A percentile compares a stretch with the other conserved stretches of the same genome.
Evolutionary conservation across 2,113 vertebrate species (phyloP).

Genomic region (Melanotaenia duboulayi): DNA sequence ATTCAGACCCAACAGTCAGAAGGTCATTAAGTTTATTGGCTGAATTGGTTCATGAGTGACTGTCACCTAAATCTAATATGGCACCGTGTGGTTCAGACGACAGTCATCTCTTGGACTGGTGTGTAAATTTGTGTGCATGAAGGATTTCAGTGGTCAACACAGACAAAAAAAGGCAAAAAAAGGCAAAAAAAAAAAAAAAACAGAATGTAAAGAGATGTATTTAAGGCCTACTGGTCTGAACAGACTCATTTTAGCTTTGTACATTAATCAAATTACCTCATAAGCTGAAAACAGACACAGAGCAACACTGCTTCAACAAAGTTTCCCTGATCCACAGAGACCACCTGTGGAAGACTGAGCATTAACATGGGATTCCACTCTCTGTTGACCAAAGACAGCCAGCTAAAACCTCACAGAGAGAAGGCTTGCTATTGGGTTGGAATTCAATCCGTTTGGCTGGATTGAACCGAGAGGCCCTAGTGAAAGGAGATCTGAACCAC

Average conservation of each 20-base stretch:
- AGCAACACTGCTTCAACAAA: slow-evolving; percentile 32
- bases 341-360: slow-evolving; percentile 36
- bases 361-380: slow-evolving; percentile 42
- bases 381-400: slow-evolving; percentile 54
- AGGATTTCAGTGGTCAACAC: slow-evolving; percentile 18
- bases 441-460: slow-evolving; percentile 66
- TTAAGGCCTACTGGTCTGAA: slow-evolving; percentile 38
- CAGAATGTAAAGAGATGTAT: too few species aligned
- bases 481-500: slow-evolving; percentile 66
- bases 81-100: slow-evolving; percentile 47
- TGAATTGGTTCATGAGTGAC: slow-evolving; percentile 73
- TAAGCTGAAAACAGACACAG: slow-evolving; percentile 39
- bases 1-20: slow-evolving; percentile 56
- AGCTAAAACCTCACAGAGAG: slow-evolving; percentile 44
- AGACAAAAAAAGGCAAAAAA: slow-evolving; percentile 49
- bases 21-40: slow-evolving; percentile 74
- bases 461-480: slow-evolving; percentile 57
- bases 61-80: slow-evolving; percentile 73
- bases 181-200: slow-evolving; percentile 27
- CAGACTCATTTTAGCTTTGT: slow-evolving; percentile 47
- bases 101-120: slow-evolving; percentile 20
- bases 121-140: slow-evolving; percentile 8
- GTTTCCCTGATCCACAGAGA: slow-evolving; percentile 45
- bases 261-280: slow-evolving; percentile 63
- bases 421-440: slow-evolving; percentile 41